Evolutionary conservation across 1,140 invertebrate species (phyloP), one percentile per base, ranked within the genome.

Genomic region (Gryon sp.): DNA sequence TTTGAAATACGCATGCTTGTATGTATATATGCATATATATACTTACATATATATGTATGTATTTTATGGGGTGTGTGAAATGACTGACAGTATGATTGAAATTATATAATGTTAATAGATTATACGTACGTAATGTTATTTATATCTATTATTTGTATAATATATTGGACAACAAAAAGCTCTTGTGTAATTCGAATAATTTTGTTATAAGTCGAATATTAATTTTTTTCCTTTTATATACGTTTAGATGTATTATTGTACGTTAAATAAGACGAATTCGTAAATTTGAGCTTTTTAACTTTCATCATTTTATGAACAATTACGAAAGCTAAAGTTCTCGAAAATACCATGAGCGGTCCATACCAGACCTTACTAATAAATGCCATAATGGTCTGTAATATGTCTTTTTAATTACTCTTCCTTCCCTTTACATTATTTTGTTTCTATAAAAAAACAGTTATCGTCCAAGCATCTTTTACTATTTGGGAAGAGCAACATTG

Each of bases 111-210:
- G 80, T 83, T 83, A 83, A 82, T 83, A 84, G 82, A 84, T 80
- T 46, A 81, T 82, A 84, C 80, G 79, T 84, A 84, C 75, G 69
- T 83, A 83, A 84, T 81, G 80, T 83, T 84, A 80, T 80, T 79
- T 79, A 82, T 78, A 79, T 75, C 65, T 80, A 79, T 79, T 60
- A 83, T 82, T 83, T 83, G 59, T 84, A 81, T 80, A 79, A n/a
- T n/a, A 78, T 73, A 63, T 69, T 57, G 72, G 69, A 63, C 53
- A n/a, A n/a, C n/a, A n/a, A n/a, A n/a, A 66, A 76, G 53, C 62
- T 63, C 32, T 15, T 43, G 41, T 19, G 69, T 18, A 30, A 78
- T 60, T 81, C 53, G 40, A 53, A 75, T 48, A 28, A 38, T 60
- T 66, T 52, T n/a, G n/a, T n/a, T n/a, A n/a, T n/a, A n/a, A n/a